A percentile compares a stretch with the other conserved stretches of the same genome.
phyloP scores from a whole-genome alignment of 2,888 invertebrate species.

The Bugula neritina region DNA sequence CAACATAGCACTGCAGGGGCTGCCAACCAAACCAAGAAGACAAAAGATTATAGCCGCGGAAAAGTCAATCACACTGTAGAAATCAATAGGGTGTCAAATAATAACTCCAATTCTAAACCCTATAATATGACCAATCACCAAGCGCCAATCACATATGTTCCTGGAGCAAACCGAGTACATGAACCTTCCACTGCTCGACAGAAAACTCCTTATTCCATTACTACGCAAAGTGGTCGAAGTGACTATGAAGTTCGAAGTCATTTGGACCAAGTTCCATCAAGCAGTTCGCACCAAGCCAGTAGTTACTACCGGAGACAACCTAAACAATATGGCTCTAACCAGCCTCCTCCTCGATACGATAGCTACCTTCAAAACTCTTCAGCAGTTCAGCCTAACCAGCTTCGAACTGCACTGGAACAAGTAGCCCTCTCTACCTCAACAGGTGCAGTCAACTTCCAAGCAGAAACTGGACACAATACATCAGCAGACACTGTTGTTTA shows the following conservation, averaged over 20 bases:
- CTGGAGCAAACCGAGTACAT: neutral
- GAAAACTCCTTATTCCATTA: neutral
- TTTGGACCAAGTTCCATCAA: neutral
- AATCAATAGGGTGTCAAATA: neutral
- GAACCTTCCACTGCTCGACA: neutral
- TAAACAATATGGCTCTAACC: neutral
- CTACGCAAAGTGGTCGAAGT: neutral
- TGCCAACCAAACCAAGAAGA: neutral
- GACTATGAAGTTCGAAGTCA: conserved; percentile 16
- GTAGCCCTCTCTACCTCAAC: neutral
- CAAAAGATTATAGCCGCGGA: neutral
- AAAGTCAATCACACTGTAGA: neutral
- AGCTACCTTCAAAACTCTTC: neutral
- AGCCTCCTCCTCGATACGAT: neutral
- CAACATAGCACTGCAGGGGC: neutral
- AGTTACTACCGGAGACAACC: neutral
- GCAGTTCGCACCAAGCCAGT: neutral
- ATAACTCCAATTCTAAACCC: neutral
- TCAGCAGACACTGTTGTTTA: neutral
- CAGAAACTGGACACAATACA: neutral
- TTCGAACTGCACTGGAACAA: neutral
- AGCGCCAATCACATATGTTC: neutral
- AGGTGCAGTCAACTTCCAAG: neutral
- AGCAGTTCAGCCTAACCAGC: neutral
- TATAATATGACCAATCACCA: neutral